Evolutionary conservation across 2,888 invertebrate genomes (phyloP).

Genomic region (Pollenia labialis): DNA sequence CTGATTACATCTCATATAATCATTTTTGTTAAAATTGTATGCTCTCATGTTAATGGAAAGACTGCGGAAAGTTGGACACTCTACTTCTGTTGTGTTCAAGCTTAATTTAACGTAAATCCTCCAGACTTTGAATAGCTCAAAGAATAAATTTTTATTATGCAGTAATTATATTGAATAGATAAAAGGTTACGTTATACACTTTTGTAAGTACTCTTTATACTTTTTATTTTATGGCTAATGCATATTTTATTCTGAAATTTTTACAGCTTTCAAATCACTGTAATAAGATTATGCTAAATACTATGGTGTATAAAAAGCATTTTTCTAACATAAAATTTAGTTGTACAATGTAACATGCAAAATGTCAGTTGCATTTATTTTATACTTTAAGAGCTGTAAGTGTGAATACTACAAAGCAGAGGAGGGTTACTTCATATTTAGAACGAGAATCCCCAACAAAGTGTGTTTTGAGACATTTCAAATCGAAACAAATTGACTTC

Average conservation of each 20-base stretch:
- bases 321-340: conserved; percentile 46
- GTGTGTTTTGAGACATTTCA: not conserved
- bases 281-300: conserved; percentile 57
- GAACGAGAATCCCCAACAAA: not conserved
- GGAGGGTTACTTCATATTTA: not conserved
- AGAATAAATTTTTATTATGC: no score
- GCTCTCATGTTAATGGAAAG: no score
- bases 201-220: no score
- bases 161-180: no score
- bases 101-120: no score
- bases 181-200: no score
- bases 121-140: no score
- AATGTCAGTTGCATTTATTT: conserved; percentile 42
- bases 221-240: not conserved
- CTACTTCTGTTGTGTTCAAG: no score
- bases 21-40: no score
- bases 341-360: conserved; percentile 38
- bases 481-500: not conserved
- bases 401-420: conserved; percentile 6
- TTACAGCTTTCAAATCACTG: conserved; percentile 17
- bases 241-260: not conserved
- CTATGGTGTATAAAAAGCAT: conserved; percentile 12
- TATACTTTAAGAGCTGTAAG: conserved; percentile 21
- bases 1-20: no score
- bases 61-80: no score